phyloP scores from a whole-genome alignment of 2,113 vertebrate species.

The Ivindomyrus marchei region DNA sequence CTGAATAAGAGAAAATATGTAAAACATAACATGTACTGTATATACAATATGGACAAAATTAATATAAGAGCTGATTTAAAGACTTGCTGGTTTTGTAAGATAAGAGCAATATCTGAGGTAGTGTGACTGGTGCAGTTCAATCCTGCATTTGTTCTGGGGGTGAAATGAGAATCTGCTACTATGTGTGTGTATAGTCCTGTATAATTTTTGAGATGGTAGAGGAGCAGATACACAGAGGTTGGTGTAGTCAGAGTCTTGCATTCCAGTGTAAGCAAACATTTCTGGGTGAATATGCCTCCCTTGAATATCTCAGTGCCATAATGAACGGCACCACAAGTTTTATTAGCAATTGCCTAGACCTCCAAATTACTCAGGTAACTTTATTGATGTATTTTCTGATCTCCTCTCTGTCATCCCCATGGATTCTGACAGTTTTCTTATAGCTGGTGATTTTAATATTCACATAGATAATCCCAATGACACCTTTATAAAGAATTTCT shows the following conservation, averaged over 20 bases:
- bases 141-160: too few relatives aligned
- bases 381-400: neutral
- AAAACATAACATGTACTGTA: neutral
- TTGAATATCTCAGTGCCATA: neutral
- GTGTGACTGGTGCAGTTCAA: too few relatives aligned
- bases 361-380: neutral
- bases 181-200: too few relatives aligned
- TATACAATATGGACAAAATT: too few relatives aligned
- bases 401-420: neutral
- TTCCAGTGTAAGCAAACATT: neutral
- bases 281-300: neutral
- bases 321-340: neutral
- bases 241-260: neutral
- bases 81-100: too few relatives aligned
- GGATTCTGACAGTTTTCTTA: neutral
- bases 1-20: neutral
- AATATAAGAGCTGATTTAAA: too few relatives aligned
- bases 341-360: neutral
- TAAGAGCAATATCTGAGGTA: too few relatives aligned
- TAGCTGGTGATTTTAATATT: neutral
- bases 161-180: too few relatives aligned
- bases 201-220: too few relatives aligned
- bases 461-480: neutral
- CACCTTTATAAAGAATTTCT: slow-evolving; percentile 11
- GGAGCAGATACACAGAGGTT: too few relatives aligned